A percentile compares a stretch with the other conserved stretches of the same genome.
phyloP scores from a whole-genome alignment of 2,888 invertebrate species.

The Noctua pronuba region DNA sequence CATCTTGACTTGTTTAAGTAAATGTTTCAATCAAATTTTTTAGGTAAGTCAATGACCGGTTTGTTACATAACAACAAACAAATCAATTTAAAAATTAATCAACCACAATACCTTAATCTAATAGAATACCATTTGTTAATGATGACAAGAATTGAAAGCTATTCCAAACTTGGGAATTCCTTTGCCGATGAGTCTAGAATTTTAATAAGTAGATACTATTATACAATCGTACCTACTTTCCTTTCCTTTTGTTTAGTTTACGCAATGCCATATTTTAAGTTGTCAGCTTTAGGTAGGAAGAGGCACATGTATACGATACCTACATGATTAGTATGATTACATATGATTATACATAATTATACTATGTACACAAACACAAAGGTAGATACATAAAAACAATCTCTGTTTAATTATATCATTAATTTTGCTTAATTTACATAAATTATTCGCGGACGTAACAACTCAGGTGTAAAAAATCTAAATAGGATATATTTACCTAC shows the following conservation, averaged over 20 bases:
- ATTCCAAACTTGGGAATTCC: constrained; percentile 48
- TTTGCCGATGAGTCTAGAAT: constrained; percentile 42
- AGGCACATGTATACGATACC: background rate
- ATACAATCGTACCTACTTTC: constrained; percentile 49
- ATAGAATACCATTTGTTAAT: constrained; percentile 32
- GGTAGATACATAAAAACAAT: constrained; percentile 3
- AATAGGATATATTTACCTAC: background rate
- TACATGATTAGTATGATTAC: background rate
- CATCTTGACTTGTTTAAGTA: background rate
- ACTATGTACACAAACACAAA: constrained; percentile 5
- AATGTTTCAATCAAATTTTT: background rate
- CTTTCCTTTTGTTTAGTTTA: constrained; percentile 45
- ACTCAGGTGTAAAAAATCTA: background rate
- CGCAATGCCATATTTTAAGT: constrained; percentile 21
- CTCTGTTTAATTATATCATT: constrained; percentile 10
- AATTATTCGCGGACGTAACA: constrained; percentile 10
- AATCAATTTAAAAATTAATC: constrained; percentile 18
- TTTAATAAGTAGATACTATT: constrained; percentile 33
- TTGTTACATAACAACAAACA: constrained; percentile 7
- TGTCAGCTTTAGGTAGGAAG: background rate
- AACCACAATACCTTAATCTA: constrained; percentile 18
- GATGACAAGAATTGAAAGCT: constrained; percentile 28
- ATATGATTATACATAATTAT: background rate
- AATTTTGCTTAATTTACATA: constrained; percentile 22
- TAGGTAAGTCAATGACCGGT: background rate